Evolutionary conservation across 2,113 vertebrate species (phyloP).

Genomic region (Apus apus): DNA sequence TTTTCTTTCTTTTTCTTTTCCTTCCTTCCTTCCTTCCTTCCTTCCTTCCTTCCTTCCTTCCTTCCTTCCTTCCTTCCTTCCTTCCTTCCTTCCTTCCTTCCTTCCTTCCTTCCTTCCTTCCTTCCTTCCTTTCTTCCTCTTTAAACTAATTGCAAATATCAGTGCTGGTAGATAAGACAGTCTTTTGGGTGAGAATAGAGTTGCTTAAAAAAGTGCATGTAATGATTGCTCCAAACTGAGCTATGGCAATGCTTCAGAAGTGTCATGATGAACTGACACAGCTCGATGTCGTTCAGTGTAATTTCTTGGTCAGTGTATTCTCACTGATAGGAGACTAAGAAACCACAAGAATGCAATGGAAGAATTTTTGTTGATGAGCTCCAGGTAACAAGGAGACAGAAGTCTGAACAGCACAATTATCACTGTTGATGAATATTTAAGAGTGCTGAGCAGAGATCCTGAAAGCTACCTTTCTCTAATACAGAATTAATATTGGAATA

Average conservation of each 20-base stretch:
- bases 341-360: not conserved
- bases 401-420: not conserved
- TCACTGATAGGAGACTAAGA: not conserved
- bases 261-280: accelerated
- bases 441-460: not conserved
- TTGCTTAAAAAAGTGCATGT: accelerated
- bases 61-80: too few relatives aligned
- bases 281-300: not conserved
- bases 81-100: too few relatives aligned
- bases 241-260: not conserved
- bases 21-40: too few relatives aligned
- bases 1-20: too few relatives aligned
- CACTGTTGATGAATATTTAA: not conserved
- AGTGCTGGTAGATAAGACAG: not conserved
- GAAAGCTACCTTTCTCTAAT: not conserved
- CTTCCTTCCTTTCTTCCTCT: too few relatives aligned
- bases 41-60: too few relatives aligned
- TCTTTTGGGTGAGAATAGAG: not conserved
- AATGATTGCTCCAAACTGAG: not conserved
- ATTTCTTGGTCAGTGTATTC: not conserved
- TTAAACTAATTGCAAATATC: not conserved
- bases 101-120: too few relatives aligned
- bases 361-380: not conserved
- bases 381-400: not conserved
- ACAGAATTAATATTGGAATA: not conserved